Evolutionary conservation across 2,113 vertebrate genomes (phyloP), one percentile per base, ranked within the genome.

Genomic region (Ia io): DNA sequence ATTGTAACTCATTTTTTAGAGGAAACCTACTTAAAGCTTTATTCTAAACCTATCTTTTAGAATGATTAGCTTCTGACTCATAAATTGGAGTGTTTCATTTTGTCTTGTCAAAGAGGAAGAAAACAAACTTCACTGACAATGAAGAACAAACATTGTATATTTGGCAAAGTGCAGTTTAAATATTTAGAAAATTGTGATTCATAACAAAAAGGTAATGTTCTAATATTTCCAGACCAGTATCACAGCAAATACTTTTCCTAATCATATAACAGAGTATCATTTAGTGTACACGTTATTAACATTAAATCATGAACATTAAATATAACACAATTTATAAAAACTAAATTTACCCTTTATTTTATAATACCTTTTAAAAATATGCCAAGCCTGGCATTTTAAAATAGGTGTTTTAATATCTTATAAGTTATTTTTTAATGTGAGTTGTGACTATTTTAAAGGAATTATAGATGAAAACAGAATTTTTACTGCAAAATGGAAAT

Each of bases 111-210:
- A 56, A 17, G 25, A 91, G 49, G 6, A 96, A 79, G 35, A 87
- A 95, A 92, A 77, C 65, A 28, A n/a, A 17, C 13, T 84, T 92
- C 17, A 6, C 4, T 85, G n/a, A 85, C 74, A 90, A 92, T 78
- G 44, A 90, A 80, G 96, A 63, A 65, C 59, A 92, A 95, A 90
- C 44, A 94, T 32, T 56, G 1, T 35, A 93, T 89, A 30, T 51
- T 79, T 53, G 14, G 67, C n/a, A 96, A 94, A 78, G 44, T 78
- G 8, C 9, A 84, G 3, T 79, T 93, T 91, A 92, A 95, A 84
- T 96, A 88, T 96, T 96, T 88, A 91, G n/a, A 91, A 91, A 90
- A 74, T 37, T 61, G 32, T 94, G 37, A 89, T 74, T 93, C 71
- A 51, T 91, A 77, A 83, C 17, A 37, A 65, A 84, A 86, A 80